phyloP scores from a whole-genome alignment of 1,140 invertebrate genomes.

The Drosophila yakuba region DNA sequence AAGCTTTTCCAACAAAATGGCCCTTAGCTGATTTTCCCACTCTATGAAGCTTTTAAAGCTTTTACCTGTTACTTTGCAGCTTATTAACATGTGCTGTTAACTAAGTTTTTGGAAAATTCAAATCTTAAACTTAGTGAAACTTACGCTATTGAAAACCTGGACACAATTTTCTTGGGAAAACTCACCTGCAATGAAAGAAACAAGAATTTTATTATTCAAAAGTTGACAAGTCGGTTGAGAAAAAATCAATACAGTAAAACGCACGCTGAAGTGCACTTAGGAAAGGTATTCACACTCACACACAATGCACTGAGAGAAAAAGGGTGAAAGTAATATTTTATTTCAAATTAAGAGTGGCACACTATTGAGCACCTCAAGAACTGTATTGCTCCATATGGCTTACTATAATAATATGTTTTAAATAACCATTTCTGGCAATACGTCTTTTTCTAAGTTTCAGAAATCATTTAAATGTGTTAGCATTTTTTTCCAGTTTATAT shows the following conservation, averaged over 20 bases:
- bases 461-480: neutral
- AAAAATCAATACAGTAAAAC: slow-evolving; percentile 42
- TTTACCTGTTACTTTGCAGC: neutral
- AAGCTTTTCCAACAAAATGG: neutral
- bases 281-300: slow-evolving; percentile 39
- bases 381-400: too few species aligned
- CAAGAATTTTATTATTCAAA: slow-evolving; percentile 30
- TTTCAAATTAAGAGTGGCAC: too few species aligned
- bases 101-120: slow-evolving; percentile 5
- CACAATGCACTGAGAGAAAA: slow-evolving; percentile 3
- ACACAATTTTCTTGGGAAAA: slow-evolving; percentile 35
- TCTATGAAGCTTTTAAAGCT: slow-evolving; percentile 45
- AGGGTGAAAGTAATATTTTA: neutral
- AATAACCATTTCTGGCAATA: too few species aligned
- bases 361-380: too few species aligned
- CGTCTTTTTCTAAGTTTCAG: neutral
- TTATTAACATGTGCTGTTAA: slow-evolving; percentile 23
- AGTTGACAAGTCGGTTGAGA: slow-evolving; percentile 31
- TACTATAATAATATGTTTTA: too few species aligned
- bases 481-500: neutral
- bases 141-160: slow-evolving; percentile 45
- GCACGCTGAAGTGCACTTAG: slow-evolving; percentile 48
- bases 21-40: slow-evolving; percentile 21
- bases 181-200: slow-evolving; percentile 68
- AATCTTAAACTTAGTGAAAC: slow-evolving; percentile 41